Percentiles rank a stretch among this genome's conserved stretches.
Evolutionary conservation across 2,888 invertebrate genomes (phyloP).

Genomic region (Elmis aenea): DNA sequence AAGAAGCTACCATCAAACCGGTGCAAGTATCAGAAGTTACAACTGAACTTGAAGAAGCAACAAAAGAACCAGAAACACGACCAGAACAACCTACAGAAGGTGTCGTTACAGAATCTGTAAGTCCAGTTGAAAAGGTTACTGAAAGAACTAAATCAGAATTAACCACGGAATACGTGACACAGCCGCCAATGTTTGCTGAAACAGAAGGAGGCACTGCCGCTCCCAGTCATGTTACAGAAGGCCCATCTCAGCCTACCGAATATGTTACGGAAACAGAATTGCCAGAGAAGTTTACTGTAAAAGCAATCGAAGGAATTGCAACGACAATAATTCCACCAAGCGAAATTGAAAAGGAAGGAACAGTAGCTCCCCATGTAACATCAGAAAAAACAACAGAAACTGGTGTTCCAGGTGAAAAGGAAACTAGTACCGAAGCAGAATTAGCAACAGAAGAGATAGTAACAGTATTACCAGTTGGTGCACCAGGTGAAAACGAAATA

Average conservation of each 20-base stretch:
- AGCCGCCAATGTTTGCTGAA: neutral
- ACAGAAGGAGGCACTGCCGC: too few relatives aligned
- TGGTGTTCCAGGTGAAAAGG: constrained; percentile 1
- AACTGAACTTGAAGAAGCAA: constrained; percentile 9
- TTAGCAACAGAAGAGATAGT: constrained; percentile 3
- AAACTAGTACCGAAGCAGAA: constrained; percentile 7
- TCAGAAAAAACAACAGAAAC: constrained; percentile 8
- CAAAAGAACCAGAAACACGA: neutral
- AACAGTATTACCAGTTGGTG: constrained; percentile 38
- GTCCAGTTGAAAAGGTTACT: constrained; percentile 3
- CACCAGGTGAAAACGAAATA: constrained; percentile 20
- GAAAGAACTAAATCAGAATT: constrained; percentile 12
- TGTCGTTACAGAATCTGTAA: neutral
- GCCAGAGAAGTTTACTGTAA: neutral
- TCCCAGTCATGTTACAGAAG: too few relatives aligned
- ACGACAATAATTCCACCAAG: too few relatives aligned
- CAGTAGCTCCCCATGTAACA: constrained; percentile 4
- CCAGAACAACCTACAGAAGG: neutral
- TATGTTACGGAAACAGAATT: constrained; percentile 12
- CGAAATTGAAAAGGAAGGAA: neutral
- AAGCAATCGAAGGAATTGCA: constrained; percentile 7
- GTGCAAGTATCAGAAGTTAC: constrained; percentile 6
- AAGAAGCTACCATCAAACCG: neutral
- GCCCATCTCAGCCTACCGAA: too few relatives aligned
- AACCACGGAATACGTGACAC: neutral